These are phyloP conservation scores for Eilema depressum DNA, from an alignment of 2,888 invertebrate species.

Conservation along the genomic window DNA sequence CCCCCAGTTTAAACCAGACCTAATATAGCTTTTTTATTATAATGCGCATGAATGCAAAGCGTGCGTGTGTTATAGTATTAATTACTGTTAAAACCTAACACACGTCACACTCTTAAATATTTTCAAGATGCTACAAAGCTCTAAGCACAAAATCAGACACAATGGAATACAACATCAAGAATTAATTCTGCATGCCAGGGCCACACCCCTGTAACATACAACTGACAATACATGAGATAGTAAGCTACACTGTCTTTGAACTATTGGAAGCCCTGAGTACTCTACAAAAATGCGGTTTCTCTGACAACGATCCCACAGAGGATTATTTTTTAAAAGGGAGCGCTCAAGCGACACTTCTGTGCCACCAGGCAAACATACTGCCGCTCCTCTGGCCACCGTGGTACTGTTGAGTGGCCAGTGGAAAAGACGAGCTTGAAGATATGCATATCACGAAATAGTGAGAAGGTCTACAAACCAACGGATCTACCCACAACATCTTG, in stretches of 20 bases:
- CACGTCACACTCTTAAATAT: background rate
- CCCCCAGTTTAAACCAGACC: background rate
- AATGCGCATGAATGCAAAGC: background rate
- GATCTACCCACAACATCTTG: background rate
- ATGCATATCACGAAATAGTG: background rate
- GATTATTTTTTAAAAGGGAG: background rate
- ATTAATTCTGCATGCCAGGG: too few species aligned
- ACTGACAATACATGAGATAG: background rate
- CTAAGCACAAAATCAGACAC: background rate
- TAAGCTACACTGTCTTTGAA: background rate
- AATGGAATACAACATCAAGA: background rate
- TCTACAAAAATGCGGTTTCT: background rate
- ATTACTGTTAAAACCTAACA: background rate
- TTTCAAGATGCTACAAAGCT: background rate
- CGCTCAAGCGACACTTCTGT: background rate
- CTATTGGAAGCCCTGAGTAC: background rate
- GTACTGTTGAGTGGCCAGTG: background rate
- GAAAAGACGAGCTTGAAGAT: background rate
- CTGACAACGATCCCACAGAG: background rate
- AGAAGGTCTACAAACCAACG: background rate
- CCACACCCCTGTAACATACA: too few species aligned
- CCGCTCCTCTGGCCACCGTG: background rate
- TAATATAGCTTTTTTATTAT: constrained; percentile 3
- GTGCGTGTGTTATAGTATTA: constrained; percentile 1
- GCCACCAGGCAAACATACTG: background rate